A percentile compares a stretch with the other conserved stretches of the same genome.
Conservation (phyloP, 2,113 vertebrate genomes). For the Onychostoma macrolepis region DNA sequence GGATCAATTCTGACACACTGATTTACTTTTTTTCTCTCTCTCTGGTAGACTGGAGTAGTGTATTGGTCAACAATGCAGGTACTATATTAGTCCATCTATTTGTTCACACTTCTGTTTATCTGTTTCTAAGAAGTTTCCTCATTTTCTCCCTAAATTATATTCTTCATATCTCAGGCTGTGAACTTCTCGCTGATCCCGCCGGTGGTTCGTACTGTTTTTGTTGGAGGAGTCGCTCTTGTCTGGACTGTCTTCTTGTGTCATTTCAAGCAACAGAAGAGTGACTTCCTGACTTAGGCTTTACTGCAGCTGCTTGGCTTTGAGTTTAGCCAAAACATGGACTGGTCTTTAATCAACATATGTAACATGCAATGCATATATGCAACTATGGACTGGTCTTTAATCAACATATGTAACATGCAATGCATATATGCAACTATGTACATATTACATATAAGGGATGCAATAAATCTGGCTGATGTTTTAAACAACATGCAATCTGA, state of each 20-base stretch:
- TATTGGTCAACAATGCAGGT: conserved; percentile 81
- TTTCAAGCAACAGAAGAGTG: conserved; percentile 66
- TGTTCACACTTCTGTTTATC: not conserved
- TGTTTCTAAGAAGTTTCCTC: not conserved
- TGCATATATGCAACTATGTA: not conserved
- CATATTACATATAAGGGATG: not conserved
- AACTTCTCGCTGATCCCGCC: conserved; percentile 78
- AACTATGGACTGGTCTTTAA: not conserved
- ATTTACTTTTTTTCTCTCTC: conserved; percentile 30
- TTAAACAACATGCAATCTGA: not conserved
- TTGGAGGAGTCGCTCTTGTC: conserved; percentile 70
- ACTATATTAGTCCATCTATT: not conserved
- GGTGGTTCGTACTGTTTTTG: conserved; percentile 74
- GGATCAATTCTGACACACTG: not conserved
- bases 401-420: not conserved
- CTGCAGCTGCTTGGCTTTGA: not conserved
- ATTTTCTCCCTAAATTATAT: not conserved
- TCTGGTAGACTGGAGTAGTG: conserved; percentile 73
- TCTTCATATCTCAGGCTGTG: conserved; percentile 66
- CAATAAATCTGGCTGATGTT: not conserved
- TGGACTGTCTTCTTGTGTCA: conserved; percentile 80
- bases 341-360: not conserved
- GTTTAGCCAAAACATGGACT: not conserved
- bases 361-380: not conserved
- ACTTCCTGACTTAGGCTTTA: conserved; percentile 6